Percentiles rank a stretch among this genome's conserved stretches.
These are phyloP conservation scores for Sylvietta virens DNA, from an alignment of 2,113 vertebrate genomes.

Conservation along the genomic window DNA sequence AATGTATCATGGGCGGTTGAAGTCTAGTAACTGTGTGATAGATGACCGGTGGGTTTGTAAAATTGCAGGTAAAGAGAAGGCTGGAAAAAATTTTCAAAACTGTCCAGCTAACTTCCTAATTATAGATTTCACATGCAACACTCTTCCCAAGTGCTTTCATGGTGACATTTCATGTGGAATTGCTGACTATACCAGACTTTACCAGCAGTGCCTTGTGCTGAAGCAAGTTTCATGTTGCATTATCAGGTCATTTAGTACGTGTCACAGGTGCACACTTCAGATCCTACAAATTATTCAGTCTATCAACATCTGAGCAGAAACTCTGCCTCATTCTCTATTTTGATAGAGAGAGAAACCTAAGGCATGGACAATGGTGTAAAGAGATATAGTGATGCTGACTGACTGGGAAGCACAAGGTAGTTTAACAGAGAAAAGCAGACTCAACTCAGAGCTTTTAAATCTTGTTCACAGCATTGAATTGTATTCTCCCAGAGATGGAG, in stretches of 20 bases:
- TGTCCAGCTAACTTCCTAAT: neutral
- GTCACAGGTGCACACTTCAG: neutral
- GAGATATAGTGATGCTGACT: neutral
- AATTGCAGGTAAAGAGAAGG: constrained; percentile 73
- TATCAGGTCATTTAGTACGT: neutral
- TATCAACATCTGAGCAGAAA: neutral
- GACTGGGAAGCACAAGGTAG: neutral
- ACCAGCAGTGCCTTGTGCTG: neutral
- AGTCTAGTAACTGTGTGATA: constrained; percentile 80
- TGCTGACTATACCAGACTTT: neutral
- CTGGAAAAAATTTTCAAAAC: neutral
- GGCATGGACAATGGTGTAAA: neutral
- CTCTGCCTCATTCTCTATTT: neutral
- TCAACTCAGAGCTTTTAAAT: neutral
- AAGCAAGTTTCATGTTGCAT: neutral
- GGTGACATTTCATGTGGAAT: neutral
- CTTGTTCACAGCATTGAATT: neutral
- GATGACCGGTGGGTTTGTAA: constrained; percentile 87
- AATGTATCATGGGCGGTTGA: constrained; percentile 78
- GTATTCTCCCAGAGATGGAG: neutral
- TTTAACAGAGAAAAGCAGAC: neutral
- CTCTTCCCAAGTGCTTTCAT: neutral
- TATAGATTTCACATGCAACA: neutral
- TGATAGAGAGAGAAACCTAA: neutral
- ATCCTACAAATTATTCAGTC: neutral